Evolutionary conservation across 2,797 vertebrate genomes (phyloP), one percentile per base, ranked within the genome.

Genomic region (Sebastes elongatus): DNA sequence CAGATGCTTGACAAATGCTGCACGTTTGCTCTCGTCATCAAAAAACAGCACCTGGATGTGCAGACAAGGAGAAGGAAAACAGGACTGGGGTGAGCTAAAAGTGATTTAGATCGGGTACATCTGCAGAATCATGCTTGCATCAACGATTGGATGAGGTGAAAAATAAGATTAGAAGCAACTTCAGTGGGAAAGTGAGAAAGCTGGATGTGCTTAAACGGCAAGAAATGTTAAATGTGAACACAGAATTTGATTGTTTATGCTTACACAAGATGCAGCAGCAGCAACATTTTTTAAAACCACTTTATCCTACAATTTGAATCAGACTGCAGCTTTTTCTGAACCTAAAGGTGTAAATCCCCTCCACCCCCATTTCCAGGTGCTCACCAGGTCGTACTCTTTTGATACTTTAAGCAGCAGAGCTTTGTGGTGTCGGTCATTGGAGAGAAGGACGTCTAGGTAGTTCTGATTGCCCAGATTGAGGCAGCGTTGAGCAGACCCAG

Each of bases 301-400:
- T 79, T 13, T 28, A 18, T 49, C 32, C 18, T 75, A 7, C 1
- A 66, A 18, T 16, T 65, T 80, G 10, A 62, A 74, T 73, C 10
- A 64, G 56, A 62, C 22, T 33, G 20, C 38, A 30, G 46, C 59
- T 53, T 66, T 74, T 81, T 72, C 53, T 69, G 20, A 49, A 11
- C 10, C 23, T 10, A 20, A 66, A 55, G 11, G 27, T 35, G 23
- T 20, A 71, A 71, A 62, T 4, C 10, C 1, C n/a, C 42, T 28
- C 9, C 25, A 28, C 18, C 27, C 14, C 16, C 5, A 5, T 57
- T 55, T 28, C n/a, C 63, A 22, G 38, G 2, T 14, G 33, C 95
- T 84, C 93, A 99, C 97, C 95, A 99, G 92, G 91, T 99, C 98
- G 0, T 98, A 98, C 82, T 99, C 98, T 86, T 98, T 98, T 11